A percentile compares a stretch with the other conserved stretches of the same genome.
Evolutionary conservation across 1,140 invertebrate species (phyloP).

Genomic region (Drosophila parvula): DNA sequence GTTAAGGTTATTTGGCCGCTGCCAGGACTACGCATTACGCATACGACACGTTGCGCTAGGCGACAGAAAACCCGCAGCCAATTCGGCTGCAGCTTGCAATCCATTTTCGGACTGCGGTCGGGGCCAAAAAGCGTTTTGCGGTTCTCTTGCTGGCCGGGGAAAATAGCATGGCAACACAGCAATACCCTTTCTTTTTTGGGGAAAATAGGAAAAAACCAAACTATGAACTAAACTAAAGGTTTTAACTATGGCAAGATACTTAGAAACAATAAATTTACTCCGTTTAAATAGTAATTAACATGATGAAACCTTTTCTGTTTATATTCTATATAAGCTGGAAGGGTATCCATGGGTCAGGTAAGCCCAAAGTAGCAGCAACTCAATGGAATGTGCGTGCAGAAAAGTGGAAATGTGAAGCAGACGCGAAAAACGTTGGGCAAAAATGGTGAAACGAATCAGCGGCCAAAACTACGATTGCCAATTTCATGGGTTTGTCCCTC

Average conservation of each 20-base stretch:
- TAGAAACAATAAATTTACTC: no score
- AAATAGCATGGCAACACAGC: neutral
- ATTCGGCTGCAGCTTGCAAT: slow-evolving; percentile 28
- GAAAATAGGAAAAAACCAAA: neutral
- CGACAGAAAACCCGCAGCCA: slow-evolving; percentile 25
- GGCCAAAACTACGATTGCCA: slow-evolving; percentile 31
- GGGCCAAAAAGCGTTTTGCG: slow-evolving; percentile 26
- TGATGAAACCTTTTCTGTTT: no score
- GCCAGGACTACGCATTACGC: slow-evolving; percentile 24
- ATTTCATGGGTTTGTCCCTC: slow-evolving; percentile 45
- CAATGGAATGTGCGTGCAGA: neutral
- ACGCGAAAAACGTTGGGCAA: slow-evolving; percentile 4
- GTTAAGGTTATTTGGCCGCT: slow-evolving; percentile 1
- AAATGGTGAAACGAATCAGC: slow-evolving; percentile 29
- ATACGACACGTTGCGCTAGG: slow-evolving; percentile 37
- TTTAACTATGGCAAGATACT: no score
- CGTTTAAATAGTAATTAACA: no score
- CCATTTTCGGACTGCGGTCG: slow-evolving; percentile 33
- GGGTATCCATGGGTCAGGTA: no score
- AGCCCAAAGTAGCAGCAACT: no score
- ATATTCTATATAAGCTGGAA: no score
- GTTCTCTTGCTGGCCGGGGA: neutral
- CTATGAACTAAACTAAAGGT: no score
- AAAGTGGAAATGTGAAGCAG: neutral
- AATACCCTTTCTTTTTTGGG: neutral